Evolutionary conservation across 2,797 vertebrate genomes (phyloP).

Genomic region (Agapornis canus): DNA sequence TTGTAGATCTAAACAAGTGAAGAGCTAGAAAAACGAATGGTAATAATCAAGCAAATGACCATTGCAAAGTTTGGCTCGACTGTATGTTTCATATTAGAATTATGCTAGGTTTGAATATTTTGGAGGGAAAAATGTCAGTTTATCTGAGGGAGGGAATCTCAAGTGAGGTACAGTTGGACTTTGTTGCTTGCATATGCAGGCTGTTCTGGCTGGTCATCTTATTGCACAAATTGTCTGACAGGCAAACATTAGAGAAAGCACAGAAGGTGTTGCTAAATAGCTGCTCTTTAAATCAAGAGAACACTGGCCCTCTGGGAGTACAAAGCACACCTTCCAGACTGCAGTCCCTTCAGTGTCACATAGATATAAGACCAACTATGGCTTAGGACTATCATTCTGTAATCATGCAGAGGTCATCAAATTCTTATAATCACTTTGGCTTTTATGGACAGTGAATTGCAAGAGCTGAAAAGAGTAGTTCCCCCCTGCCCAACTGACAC

Average conservation of each 20-base stretch:
- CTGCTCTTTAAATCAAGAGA: neutral
- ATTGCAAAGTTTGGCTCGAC: neutral
- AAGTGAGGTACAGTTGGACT: neutral
- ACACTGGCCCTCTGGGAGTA: rapidly evolving
- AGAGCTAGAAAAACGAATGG: neutral
- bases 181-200: neutral
- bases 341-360: neutral
- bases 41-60: neutral
- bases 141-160: neutral
- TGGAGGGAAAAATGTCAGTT: neutral
- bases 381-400: neutral
- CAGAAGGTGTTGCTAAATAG: neutral
- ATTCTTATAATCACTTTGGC: neutral
- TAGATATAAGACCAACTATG: neutral
- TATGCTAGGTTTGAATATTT: neutral
- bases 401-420: neutral
- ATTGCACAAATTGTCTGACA: neutral
- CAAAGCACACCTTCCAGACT: neutral
- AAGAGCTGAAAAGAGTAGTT: neutral
- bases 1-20: neutral
- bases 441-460: neutral
- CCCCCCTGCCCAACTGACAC: neutral
- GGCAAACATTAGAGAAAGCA: neutral
- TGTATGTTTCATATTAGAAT: neutral
- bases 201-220: neutral